Conservation (phyloP, 2,888 invertebrate species). For the Phytoseiulus persimilis region DNA sequence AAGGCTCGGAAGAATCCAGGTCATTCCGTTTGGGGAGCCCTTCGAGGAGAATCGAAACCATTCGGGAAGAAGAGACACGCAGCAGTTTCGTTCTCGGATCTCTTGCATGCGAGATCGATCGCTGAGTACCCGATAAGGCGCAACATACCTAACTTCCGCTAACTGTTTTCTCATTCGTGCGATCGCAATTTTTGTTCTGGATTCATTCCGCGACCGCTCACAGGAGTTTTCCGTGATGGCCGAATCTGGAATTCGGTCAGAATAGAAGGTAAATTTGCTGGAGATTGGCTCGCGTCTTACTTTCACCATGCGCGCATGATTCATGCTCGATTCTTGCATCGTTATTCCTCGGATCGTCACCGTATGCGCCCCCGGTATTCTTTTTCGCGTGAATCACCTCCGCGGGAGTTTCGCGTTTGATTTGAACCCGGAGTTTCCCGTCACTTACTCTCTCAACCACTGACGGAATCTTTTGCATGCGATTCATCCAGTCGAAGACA, state of each 20-base stretch:
- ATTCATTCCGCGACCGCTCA: background rate
- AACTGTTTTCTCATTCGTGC: background rate
- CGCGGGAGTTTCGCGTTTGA: no score
- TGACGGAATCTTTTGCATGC: no score
- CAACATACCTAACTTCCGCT: background rate
- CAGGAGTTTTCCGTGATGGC: constrained; percentile 28
- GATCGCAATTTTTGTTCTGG: background rate
- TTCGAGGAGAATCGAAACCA: no score
- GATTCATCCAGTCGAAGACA: no score
- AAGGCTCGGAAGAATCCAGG: constrained; percentile 42
- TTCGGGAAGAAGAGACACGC: no score
- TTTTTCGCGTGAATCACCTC: background rate
- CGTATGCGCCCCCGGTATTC: background rate
- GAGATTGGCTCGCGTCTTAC: background rate
- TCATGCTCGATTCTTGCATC: background rate
- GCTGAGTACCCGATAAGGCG: no score
- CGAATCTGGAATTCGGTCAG: constrained; percentile 28
- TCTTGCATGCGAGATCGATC: no score
- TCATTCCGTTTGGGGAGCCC: constrained; percentile 41
- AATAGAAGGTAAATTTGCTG: constrained; percentile 17
- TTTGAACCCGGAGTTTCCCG: no score
- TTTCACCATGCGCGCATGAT: background rate
- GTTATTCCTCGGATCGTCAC: background rate
- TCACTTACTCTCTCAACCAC: no score
- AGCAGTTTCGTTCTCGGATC: no score